Percentiles rank a stretch among this genome's conserved stretches.
Evolutionary conservation across 2,113 vertebrate species (phyloP).

Genomic region (Malurus alboscapulatus): DNA sequence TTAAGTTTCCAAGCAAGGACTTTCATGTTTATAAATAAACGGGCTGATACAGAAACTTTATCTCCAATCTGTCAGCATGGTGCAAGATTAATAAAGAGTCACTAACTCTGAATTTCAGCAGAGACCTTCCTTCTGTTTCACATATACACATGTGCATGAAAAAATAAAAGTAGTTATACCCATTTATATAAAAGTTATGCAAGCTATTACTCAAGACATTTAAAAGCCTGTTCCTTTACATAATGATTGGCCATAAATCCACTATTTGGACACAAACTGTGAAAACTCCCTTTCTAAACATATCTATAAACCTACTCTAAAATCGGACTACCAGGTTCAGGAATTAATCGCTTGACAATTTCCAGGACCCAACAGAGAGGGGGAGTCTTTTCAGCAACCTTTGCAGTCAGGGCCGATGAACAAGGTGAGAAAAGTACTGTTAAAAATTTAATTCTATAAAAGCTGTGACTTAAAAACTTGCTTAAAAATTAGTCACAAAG

Average conservation of each 20-base stretch:
- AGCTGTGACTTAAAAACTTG: background rate
- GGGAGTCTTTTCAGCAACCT: background rate
- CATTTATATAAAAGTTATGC: background rate
- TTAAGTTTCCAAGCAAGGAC: background rate
- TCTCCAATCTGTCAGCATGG: background rate
- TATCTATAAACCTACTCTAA: background rate
- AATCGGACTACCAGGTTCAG: background rate
- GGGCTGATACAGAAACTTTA: background rate
- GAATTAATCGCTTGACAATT: background rate
- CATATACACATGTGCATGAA: accelerated
- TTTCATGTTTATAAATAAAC: background rate
- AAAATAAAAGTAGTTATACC: background rate
- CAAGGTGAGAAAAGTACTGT: background rate
- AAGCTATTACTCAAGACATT: background rate
- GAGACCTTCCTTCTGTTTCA: background rate
- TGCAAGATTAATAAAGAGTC: background rate
- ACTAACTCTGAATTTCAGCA: background rate
- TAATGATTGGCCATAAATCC: background rate
- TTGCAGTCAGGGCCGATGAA: background rate
- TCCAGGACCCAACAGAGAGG: background rate
- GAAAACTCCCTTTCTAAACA: background rate
- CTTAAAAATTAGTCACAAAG: background rate
- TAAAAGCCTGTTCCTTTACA: background rate
- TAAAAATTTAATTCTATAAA: background rate
- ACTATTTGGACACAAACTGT: background rate